Base-by-base conservation (phyloP, 2,797 vertebrate species). In the Sternarchorhynchus goeldii region DNA sequence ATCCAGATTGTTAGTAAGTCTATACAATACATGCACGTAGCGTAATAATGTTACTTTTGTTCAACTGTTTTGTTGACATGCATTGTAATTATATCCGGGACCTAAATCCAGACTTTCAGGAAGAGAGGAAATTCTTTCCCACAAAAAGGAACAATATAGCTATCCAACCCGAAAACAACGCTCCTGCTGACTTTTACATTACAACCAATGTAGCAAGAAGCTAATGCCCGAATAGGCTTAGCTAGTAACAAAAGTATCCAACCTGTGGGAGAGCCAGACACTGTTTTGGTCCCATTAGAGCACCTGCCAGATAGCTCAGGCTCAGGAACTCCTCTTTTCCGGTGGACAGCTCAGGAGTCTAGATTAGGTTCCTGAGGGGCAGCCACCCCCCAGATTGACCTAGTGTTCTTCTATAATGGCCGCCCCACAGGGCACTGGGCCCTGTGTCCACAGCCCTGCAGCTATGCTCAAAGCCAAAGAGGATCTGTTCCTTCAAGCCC, bases 111-210 rank as follows among this genome's bases (percentile, higher is more conserved):
- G 87, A 92, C 90, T 90, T 90, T 71, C 75, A 80, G 84, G 81
- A 87, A 85, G 83, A 88, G 88, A 90, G 88, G 87, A 91, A 87
- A 88, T 83, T 89, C 82, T 83, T 58, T 81, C 87, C 86, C 84
- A 89, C 84, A 82, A 57, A 86, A 88, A 86, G 82, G 65, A 89
- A 94, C 91, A 93, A 93, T 92, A 89, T 90, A 91, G 86, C 88
- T 90, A 92, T 89, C 90, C 89, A 90, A 88, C 91, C 91, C 16
- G 85, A 91, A 92, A 90, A 91, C 88, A 83, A 89, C 88, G 83
- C 82, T 88, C 93, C 92, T 93, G 91, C 92, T 93, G 93, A 90
- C 86, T 93, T 92, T 90, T 82, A 90, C 87, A 89, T 93, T 90
- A 83, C 81, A 90, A 88, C 84, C 86, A 86, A 91, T 91, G 90